A percentile compares a stretch with the other conserved stretches of the same genome.
Evolutionary conservation across 2,113 vertebrate genomes (phyloP).

Genomic region (Dromaius novaehollandiae): DNA sequence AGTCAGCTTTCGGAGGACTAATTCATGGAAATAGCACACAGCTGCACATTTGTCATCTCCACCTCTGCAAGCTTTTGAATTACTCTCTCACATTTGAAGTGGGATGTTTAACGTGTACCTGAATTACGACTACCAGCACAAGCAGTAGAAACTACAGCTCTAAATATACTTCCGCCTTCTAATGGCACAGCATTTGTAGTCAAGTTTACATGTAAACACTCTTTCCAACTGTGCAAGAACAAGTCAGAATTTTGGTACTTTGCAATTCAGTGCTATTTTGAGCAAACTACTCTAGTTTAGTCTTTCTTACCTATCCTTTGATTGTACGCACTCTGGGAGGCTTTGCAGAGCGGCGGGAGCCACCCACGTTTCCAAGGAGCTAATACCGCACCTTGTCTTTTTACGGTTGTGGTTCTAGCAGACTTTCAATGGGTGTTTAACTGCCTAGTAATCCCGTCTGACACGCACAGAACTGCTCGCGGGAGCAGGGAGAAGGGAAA

Average conservation of each 20-base stretch:
- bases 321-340: rapidly evolving
- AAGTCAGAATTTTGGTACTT: background rate
- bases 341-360: background rate
- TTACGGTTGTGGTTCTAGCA: background rate
- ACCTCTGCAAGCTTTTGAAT: background rate
- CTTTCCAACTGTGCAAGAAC: rapidly evolving
- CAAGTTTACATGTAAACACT: background rate
- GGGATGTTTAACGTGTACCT: background rate
- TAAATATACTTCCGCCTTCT: background rate
- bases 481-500: background rate
- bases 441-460: background rate
- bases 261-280: background rate
- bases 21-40: background rate
- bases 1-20: background rate
- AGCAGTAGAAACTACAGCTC: background rate
- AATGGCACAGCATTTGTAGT: background rate
- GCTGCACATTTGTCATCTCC: background rate
- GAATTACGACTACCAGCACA: background rate
- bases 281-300: background rate
- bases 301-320: background rate
- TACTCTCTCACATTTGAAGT: background rate
- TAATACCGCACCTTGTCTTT: background rate
- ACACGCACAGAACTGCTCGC: background rate
- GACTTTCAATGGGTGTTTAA: background rate
- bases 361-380: rapidly evolving